Conservation (phyloP, 2,113 vertebrate genomes). For the Ornithorhynchus anatinus region DNA sequence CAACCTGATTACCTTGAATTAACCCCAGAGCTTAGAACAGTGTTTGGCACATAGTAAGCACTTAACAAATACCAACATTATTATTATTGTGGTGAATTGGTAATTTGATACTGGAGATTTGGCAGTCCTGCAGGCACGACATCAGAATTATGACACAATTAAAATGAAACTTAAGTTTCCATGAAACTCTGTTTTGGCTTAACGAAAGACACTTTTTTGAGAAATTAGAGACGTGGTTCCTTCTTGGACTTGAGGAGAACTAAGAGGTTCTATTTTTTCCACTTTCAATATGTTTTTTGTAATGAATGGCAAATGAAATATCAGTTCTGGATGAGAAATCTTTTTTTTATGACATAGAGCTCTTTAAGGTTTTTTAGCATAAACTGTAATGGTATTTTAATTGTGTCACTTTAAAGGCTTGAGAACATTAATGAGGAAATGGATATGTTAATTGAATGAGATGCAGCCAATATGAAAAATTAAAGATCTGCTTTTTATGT, state of each 20-base stretch:
- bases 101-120: too few relatives aligned
- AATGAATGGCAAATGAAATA: conserved; percentile 46
- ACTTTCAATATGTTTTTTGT: conserved; percentile 25
- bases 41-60: too few relatives aligned
- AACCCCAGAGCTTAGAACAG: too few relatives aligned
- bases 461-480: conserved; percentile 47
- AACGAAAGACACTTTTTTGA: conserved; percentile 1
- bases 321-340: conserved; percentile 12
- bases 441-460: conserved; percentile 58
- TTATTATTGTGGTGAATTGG: too few relatives aligned
- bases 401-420: conserved; percentile 50
- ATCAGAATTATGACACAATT: too few relatives aligned
- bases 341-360: conserved; percentile 8
- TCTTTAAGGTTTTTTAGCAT: conserved; percentile 30
- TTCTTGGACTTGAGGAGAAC: conserved; percentile 16
- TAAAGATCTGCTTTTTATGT: conserved; percentile 19
- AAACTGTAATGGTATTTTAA: conserved; percentile 60
- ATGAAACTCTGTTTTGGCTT: too few relatives aligned
- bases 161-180: too few relatives aligned
- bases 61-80: too few relatives aligned
- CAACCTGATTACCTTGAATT: too few relatives aligned
- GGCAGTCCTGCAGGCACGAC: too few relatives aligned
- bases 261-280: conserved; percentile 25
- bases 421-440: conserved; percentile 60
- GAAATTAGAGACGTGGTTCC: background rate